Percentiles rank a stretch among this genome's conserved stretches.
These are phyloP conservation scores for Myocastor coypus DNA, from an alignment of 2,113 vertebrate species.

Conservation along the genomic window DNA sequence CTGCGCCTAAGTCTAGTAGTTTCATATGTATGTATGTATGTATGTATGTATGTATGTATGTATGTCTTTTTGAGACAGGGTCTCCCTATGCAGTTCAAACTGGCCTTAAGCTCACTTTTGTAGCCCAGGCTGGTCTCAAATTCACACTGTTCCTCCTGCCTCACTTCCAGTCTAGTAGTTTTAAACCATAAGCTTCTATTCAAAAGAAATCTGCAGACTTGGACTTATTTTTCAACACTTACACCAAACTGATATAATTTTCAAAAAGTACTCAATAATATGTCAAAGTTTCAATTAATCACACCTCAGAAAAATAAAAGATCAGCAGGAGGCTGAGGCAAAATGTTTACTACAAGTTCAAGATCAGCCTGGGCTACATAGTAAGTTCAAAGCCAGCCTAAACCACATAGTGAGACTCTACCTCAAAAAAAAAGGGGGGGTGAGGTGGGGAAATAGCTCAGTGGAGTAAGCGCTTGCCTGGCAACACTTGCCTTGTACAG, in stretches of 20 bases:
- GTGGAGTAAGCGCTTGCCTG: too few species aligned
- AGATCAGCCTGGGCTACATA: neutral
- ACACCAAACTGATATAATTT: slow-evolving; percentile 1
- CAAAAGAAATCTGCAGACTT: slow-evolving; percentile 20
- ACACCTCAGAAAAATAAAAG: slow-evolving; percentile 45
- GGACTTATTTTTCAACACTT: slow-evolving; percentile 28
- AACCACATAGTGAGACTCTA: neutral
- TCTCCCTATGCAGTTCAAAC: too few species aligned
- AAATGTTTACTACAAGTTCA: neutral
- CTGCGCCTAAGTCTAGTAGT: neutral
- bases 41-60: too few species aligned
- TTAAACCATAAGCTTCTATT: slow-evolving; percentile 7
- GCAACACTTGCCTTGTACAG: too few species aligned
- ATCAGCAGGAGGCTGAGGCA: neutral
- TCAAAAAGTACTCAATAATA: slow-evolving; percentile 11
- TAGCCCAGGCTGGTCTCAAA: too few species aligned
- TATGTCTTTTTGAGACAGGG: too few species aligned
- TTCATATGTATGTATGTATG: too few species aligned
- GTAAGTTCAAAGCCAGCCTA: neutral
- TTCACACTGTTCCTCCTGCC: too few species aligned
- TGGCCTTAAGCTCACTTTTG: too few species aligned
- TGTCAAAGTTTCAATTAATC: slow-evolving; percentile 47
- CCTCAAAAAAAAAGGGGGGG: neutral
- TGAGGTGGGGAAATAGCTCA: too few species aligned
- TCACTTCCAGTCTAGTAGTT: slow-evolving; percentile 41